Conservation (phyloP, 1,140 invertebrate species). For the Rhynchophorus ferrugineus region DNA sequence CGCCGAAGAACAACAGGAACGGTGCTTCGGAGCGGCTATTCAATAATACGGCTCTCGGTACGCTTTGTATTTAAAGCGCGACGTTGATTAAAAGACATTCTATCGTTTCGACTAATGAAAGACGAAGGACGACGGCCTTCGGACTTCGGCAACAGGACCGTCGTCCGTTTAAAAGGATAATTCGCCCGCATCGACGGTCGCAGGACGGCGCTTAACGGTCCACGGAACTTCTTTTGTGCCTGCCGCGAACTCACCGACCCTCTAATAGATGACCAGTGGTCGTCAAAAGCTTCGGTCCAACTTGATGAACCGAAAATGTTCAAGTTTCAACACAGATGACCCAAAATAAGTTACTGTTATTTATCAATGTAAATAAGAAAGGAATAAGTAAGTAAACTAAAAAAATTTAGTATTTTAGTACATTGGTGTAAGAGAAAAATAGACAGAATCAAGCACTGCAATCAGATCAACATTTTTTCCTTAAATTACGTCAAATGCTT, state of each 20-base stretch:
- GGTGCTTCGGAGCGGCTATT: too few relatives aligned
- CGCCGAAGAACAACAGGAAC: too few relatives aligned
- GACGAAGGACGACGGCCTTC: neutral
- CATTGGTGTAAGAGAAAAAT: too few relatives aligned
- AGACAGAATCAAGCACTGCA: too few relatives aligned
- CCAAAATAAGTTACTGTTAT: too few relatives aligned
- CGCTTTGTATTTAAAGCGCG: neutral
- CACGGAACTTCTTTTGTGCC: neutral
- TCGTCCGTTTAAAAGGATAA: neutral
- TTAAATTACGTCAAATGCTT: too few relatives aligned
- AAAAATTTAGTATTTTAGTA: too few relatives aligned
- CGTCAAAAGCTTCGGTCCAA: constrained; percentile 5
- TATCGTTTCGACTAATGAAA: constrained; percentile 2
- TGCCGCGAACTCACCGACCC: neutral
- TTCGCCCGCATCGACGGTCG: neutral
- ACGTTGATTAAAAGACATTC: constrained; percentile 1
- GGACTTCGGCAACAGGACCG: neutral
- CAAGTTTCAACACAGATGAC: too few relatives aligned
- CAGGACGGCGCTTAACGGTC: neutral
- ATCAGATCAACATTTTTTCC: too few relatives aligned
- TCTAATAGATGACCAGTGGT: neutral
- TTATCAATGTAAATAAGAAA: too few relatives aligned
- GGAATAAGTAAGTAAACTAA: too few relatives aligned
- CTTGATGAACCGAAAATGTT: constrained; percentile 19
- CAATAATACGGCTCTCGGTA: too few relatives aligned